Conservation (phyloP, 2,888 invertebrate species). For the Smittia aterrima region DNA sequence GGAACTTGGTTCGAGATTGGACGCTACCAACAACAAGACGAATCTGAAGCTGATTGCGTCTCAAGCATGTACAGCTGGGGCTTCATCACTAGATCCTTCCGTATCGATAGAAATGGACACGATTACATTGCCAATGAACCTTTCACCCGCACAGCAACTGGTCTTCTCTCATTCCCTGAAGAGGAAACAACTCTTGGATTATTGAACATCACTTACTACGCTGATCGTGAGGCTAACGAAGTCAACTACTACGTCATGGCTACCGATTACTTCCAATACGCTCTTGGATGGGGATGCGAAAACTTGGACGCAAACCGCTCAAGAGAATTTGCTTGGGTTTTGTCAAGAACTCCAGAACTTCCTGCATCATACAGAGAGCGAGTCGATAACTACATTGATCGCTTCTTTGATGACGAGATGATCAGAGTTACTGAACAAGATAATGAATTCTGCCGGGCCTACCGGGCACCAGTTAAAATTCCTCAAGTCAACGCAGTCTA, state of each 20-base stretch:
- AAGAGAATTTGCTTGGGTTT: not conserved
- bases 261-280: slow-evolving; percentile 36
- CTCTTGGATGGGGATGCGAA: slow-evolving; percentile 28
- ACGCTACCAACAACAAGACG: not conserved
- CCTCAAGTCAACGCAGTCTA: no score
- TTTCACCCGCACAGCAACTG: not conserved
- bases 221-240: not conserved
- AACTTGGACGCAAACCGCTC: not conserved
- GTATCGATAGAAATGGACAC: not conserved
- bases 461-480: no score
- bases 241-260: slow-evolving; percentile 18
- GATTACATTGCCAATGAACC: not conserved
- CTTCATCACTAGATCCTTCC: not conserved
- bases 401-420: not conserved
- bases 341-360: not conserved
- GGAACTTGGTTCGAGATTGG: slow-evolving; percentile 10
- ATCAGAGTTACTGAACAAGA: not conserved
- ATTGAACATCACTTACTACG: slow-evolving; percentile 3
- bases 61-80: not conserved
- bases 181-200: not conserved
- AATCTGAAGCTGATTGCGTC: not conserved
- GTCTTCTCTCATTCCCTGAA: not conserved
- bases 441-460: not conserved
- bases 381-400: not conserved
- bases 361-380: not conserved